phyloP scores from a whole-genome alignment of 2,113 vertebrate genomes.

The Charina bottae region DNA sequence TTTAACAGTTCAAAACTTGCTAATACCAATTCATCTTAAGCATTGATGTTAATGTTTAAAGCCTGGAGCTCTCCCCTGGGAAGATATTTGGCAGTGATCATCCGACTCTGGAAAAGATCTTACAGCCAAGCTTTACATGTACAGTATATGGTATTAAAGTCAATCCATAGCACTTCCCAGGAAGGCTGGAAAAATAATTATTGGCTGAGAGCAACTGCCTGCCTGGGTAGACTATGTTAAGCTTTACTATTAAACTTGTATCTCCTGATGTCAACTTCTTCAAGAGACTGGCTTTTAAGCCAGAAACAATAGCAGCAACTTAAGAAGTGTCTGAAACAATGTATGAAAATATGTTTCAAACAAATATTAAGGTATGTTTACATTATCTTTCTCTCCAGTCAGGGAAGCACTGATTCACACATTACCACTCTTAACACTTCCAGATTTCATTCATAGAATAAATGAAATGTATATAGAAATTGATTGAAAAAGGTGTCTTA shows the following conservation, averaged over 20 bases:
- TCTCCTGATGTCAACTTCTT: neutral
- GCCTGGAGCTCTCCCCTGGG: neutral
- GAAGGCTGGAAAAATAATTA: neutral
- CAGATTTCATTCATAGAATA: neutral
- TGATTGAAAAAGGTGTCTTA: constrained; percentile 24
- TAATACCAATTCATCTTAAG: neutral
- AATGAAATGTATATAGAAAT: neutral
- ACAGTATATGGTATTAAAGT: neutral
- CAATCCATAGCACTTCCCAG: neutral
- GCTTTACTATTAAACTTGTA: neutral
- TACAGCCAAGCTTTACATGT: neutral
- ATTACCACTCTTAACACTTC: neutral
- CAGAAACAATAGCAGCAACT: neutral
- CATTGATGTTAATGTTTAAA: neutral
- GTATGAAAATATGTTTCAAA: neutral
- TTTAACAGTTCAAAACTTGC: neutral
- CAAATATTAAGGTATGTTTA: neutral
- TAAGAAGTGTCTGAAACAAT: neutral
- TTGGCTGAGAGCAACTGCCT: neutral
- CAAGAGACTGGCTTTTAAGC: constrained; percentile 33
- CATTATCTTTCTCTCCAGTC: neutral
- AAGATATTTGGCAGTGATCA: neutral
- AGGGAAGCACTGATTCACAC: neutral
- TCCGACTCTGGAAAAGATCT: neutral
- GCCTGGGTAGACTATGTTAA: neutral